Conservation (phyloP, 2,888 invertebrate species). For the Ennomos quercinarius region DNA sequence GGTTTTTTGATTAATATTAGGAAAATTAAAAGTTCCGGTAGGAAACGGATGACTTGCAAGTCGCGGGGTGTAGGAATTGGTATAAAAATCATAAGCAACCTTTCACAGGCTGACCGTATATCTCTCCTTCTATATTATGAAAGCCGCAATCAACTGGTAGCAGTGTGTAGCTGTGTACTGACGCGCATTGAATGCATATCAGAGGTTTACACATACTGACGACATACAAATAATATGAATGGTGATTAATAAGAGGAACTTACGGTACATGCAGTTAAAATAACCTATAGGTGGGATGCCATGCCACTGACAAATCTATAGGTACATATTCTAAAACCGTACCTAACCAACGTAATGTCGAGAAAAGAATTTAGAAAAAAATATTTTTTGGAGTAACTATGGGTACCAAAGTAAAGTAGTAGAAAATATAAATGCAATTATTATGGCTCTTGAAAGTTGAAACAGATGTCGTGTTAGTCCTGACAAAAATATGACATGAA, state of each 20-base stretch:
- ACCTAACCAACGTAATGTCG: background rate
- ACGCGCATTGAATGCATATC: slow-evolving; percentile 48
- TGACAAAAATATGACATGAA: too few relatives aligned
- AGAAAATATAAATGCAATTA: too few relatives aligned
- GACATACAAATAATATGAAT: slow-evolving; percentile 16
- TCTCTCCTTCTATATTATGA: slow-evolving; percentile 18
- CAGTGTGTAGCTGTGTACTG: slow-evolving; percentile 23
- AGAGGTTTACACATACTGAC: slow-evolving; percentile 20
- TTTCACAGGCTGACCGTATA: background rate
- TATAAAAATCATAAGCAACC: background rate
- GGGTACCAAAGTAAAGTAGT: too few relatives aligned
- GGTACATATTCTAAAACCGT: background rate
- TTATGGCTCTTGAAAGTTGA: too few relatives aligned
- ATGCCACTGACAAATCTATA: background rate
- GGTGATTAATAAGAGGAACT: slow-evolving; percentile 14
- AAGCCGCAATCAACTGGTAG: slow-evolving; percentile 37
- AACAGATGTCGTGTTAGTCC: too few relatives aligned
- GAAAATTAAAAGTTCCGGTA: too few relatives aligned
- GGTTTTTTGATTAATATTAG: too few relatives aligned
- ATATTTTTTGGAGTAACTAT: too few relatives aligned
- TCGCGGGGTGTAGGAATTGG: too few relatives aligned
- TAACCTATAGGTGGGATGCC: background rate
- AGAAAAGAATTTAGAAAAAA: too few relatives aligned
- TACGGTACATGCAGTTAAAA: slow-evolving; percentile 13
- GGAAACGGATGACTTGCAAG: too few relatives aligned